Conservation (phyloP, 2,797 vertebrate genomes). For the Galagoides demidoff region DNA sequence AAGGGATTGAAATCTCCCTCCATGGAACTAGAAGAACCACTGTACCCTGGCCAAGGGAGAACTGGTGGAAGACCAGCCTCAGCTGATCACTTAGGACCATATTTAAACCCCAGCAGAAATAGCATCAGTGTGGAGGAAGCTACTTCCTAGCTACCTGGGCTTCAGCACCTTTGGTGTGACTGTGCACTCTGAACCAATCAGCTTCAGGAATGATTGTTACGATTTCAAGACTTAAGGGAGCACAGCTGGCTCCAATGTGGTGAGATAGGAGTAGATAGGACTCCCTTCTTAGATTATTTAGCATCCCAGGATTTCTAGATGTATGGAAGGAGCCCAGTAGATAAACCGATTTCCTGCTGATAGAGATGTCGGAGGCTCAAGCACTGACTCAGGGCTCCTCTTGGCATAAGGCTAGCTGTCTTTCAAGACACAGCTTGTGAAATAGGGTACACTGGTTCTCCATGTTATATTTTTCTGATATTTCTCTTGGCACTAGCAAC, state of each 20-base stretch:
- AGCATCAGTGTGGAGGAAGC: not conserved
- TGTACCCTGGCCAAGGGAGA: no score
- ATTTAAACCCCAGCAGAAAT: not conserved
- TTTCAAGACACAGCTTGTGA: not conserved
- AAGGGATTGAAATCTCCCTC: not conserved
- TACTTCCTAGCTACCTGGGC: not conserved
- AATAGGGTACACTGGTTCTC: not conserved
- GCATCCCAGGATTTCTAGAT: not conserved
- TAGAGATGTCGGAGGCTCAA: not conserved
- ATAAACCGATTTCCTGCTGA: not conserved
- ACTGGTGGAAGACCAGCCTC: not conserved
- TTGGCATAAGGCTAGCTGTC: not conserved
- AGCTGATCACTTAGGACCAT: not conserved
- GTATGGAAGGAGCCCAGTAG: not conserved
- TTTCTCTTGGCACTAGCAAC: not conserved
- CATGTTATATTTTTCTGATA: not conserved
- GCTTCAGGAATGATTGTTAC: not conserved
- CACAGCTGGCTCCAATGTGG: not conserved
- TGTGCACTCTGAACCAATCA: not conserved
- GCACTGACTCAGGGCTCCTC: not conserved
- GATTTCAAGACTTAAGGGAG: not conserved
- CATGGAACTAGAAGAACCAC: not conserved
- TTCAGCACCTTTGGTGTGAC: not conserved
- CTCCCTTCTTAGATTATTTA: not conserved
- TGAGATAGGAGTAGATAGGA: not conserved